Evolutionary conservation across 2,797 vertebrate genomes (phyloP).

Genomic region (Anableps anableps): DNA sequence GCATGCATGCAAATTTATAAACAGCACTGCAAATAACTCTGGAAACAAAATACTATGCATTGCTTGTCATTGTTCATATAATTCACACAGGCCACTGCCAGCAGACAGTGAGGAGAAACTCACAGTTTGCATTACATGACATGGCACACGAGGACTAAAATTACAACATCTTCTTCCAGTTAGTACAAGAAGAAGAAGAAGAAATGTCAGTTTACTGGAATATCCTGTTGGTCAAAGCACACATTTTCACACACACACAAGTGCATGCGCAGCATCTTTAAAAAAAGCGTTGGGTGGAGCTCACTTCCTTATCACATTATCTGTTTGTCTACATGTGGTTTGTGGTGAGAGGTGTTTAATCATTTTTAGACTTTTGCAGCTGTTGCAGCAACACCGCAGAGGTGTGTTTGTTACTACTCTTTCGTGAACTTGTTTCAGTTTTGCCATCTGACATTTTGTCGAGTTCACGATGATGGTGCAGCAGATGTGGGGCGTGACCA

Average conservation of each 20-base stretch:
- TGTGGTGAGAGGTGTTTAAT: conserved; percentile 54
- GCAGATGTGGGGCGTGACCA: neutral
- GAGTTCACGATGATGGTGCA: neutral
- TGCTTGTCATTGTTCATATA: too few relatives aligned
- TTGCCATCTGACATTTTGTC: neutral
- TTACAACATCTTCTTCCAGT: conserved; percentile 24
- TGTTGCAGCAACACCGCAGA: conserved; percentile 22
- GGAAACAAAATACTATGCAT: too few relatives aligned
- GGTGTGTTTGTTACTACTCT: neutral
- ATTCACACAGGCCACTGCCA: too few relatives aligned
- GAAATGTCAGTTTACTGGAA: conserved; percentile 30
- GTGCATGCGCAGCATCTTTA: conserved; percentile 56
- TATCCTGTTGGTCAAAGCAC: conserved; percentile 23
- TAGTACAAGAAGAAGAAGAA: neutral
- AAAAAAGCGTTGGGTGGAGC: conserved; percentile 67
- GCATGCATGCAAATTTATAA: neutral
- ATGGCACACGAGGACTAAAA: too few relatives aligned
- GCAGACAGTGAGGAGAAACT: neutral
- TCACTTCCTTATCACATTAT: conserved; percentile 71
- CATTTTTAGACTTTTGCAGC: conserved; percentile 45
- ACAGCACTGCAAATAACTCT: too few relatives aligned
- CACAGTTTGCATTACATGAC: neutral
- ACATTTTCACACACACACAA: neutral
- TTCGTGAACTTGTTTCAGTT: conserved; percentile 16
- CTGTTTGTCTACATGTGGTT: conserved; percentile 49